Base-by-base conservation (phyloP, 1,140 invertebrate genomes). In the Ridgeia piscesae region DNA sequence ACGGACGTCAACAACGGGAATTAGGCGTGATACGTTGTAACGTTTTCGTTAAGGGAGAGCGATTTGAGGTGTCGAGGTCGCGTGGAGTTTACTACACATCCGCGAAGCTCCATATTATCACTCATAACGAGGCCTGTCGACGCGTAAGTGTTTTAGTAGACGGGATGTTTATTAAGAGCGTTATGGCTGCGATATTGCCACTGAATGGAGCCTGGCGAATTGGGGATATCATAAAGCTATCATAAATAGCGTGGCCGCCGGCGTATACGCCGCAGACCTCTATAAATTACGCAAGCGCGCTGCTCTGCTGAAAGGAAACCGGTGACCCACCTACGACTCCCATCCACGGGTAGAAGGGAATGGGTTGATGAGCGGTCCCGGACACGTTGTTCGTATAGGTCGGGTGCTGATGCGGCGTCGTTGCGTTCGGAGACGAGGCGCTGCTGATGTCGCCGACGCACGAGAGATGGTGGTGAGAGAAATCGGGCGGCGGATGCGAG, bases 311-410 rank as follows among this genome's bases (percentile, higher is more conserved):
- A 77, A 77, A 77, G 58, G 58, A 77, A 77, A 77, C 58, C 58
- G 27, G 89, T 34, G 34, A 92, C 92, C 89, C n/a, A 92, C 92
- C 92, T 33, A 92, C 92, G 34, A 92, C 92, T n/a, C 92, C 92
- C 92, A 92, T 92, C 92, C 92, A 92, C 92, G 92, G 92, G 92
- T 92, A 92, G 48, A 92, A 92, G 48, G 92, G 92, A 34, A 92
- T 91, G 33, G 33, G 34, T 8, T 91, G 91, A 35, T 34, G 42
- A 42, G 34, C 48, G n/a, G 91, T 33, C 34, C 34, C 34, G 21
- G 42, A 4, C 33, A 34, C 48, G 34, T 34, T 48, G 42, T 91
- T 33, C 11, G 34, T 48, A 35, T 35, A 58, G 35, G 91, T 91
- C 91, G 34, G 35, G 27, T 90, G 34, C 89, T 21, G 34, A 77